Evolutionary conservation across 2,888 invertebrate genomes (phyloP).

Genomic region (Pristionchus fissidentatus): DNA sequence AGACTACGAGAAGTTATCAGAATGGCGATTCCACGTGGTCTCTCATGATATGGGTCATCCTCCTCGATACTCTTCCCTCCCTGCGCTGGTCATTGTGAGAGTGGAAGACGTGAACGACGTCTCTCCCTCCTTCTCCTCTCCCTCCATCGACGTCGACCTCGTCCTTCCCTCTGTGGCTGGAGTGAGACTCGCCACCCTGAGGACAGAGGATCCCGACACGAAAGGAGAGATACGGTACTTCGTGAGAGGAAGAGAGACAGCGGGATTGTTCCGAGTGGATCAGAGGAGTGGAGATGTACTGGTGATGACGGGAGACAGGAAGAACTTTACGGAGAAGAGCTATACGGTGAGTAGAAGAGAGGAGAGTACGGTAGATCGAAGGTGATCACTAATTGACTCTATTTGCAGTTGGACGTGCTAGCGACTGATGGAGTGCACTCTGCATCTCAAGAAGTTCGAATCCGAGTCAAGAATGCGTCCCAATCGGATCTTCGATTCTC

Average conservation of each 20-base stretch:
- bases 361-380: background rate
- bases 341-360: constrained; percentile 47
- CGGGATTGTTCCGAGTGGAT: constrained; percentile 79
- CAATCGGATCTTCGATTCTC: constrained; percentile 57
- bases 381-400: background rate
- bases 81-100: constrained; percentile 85
- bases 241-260: constrained; percentile 49
- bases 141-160: constrained; percentile 40
- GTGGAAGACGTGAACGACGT: constrained; percentile 78
- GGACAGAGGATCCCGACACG: constrained; percentile 76
- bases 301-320: constrained; percentile 51
- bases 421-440: constrained; percentile 65
- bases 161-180: constrained; percentile 58
- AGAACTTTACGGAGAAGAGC: constrained; percentile 36
- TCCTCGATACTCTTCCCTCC: constrained; percentile 85
- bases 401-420: constrained; percentile 55
- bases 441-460: constrained; percentile 51
- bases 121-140: constrained; percentile 48
- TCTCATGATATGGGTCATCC: constrained; percentile 82
- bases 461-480: constrained; percentile 42
- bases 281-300: constrained; percentile 85
- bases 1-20: constrained; percentile 84
- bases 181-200: constrained; percentile 72
- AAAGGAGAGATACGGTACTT: constrained; percentile 61
- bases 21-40: constrained; percentile 62